Evolutionary conservation across 2,888 invertebrate species (phyloP).

Genomic region (Entomobrya proxima): DNA sequence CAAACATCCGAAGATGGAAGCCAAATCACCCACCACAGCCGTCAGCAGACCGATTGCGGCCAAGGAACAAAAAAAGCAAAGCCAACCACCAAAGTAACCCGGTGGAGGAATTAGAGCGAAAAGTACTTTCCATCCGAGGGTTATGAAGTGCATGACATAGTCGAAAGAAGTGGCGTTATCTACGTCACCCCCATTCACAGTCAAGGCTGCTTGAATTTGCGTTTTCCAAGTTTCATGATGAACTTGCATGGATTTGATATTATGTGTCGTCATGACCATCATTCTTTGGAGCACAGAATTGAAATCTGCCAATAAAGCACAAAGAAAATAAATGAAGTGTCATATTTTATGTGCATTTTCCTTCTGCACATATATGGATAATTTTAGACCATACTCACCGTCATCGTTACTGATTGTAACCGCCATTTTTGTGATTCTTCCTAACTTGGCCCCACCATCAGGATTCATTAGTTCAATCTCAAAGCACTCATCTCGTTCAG

Average conservation of each 20-base stretch:
- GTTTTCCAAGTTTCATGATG: slow-evolving; percentile 79
- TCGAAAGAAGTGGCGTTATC: slow-evolving; percentile 78
- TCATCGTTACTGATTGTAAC: slow-evolving; percentile 81
- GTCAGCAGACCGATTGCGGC: slow-evolving; percentile 94
- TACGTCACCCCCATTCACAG: slow-evolving; percentile 81
- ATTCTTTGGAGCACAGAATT: slow-evolving; percentile 80
- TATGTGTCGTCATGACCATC: slow-evolving; percentile 80
- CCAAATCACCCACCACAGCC: slow-evolving; percentile 83
- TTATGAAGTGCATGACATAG: slow-evolving; percentile 31
- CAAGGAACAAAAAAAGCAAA: slow-evolving; percentile 88
- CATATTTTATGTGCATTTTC: too few species aligned
- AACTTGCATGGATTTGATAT: slow-evolving; percentile 79
- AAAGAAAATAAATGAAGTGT: background rate
- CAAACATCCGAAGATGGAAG: slow-evolving; percentile 77
- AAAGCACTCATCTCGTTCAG: slow-evolving; percentile 81
- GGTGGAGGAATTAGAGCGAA: slow-evolving; percentile 79
- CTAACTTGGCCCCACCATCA: slow-evolving; percentile 79
- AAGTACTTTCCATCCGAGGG: slow-evolving; percentile 27
- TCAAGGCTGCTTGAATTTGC: slow-evolving; percentile 80
- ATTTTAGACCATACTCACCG: slow-evolving; percentile 76
- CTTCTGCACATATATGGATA: too few species aligned
- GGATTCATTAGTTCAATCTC: slow-evolving; percentile 79
- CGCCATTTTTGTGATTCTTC: slow-evolving; percentile 78
- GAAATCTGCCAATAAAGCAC: slow-evolving; percentile 78
- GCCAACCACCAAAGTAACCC: slow-evolving; percentile 80